Evolutionary conservation across 2,113 vertebrate genomes (phyloP), one percentile per base, ranked within the genome.

Genomic region (Corydoras maculifer): DNA sequence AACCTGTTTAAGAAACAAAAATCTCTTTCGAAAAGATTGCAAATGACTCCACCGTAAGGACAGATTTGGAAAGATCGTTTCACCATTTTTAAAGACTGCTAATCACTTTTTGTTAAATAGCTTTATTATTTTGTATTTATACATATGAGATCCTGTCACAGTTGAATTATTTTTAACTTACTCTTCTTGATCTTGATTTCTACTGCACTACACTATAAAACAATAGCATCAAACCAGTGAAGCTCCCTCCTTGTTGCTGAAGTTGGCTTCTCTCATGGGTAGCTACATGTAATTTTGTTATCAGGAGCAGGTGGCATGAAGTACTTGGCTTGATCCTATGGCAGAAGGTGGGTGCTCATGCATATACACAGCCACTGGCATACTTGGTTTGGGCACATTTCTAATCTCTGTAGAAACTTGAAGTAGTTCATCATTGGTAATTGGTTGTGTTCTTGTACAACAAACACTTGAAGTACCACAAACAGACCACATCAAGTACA

Each of bases 361-460:
- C 73, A 58, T 75, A 71, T 71, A 57, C 57, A 68, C 80, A 55
- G 70, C 54, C 57, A 64, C 49, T 65, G 70, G 78, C 65, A 68
- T 55, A 68, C 79, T 32, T 8, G 58, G 32, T 66, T 43, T 59
- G 65, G 25, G 15, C 5, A 18, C 48, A 7, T 62, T 68, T 69
- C 62, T 65, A 51, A 70, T 55, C 14, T 49, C 58, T 66, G 10
- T 48, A 8, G 25, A 65, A 51, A 30, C 43, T 11, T 58, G 48
- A 30, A 57, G 65, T 32, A 53, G 49, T 67, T 54, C 53, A 61
- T 12, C 13, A 10, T n/a, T 70, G 54, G 70, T 73, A 14, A 77
- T 61, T 49, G 29, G 31, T 66, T 7, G 50, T 66, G 31, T 50
- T 29, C 10, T 10, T 7, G 49, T 62, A 43, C 64, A 15, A 51